Base-by-base conservation (phyloP, 2,888 invertebrate genomes). In the Nemurella pictetii region DNA sequence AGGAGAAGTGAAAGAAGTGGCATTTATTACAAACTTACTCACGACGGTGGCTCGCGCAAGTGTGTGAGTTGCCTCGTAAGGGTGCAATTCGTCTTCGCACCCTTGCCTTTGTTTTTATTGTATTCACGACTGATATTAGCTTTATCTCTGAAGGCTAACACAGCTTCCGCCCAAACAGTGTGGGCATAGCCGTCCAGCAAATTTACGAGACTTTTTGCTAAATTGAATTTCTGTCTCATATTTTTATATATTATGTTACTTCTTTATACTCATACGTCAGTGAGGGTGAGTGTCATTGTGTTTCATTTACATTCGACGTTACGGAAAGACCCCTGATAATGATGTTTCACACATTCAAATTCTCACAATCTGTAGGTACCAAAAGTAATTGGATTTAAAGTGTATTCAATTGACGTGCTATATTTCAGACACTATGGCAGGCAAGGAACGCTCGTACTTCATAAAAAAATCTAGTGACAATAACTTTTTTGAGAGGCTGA, bases 31-130 rank as follows among this genome's bases (percentile, higher is more conserved):
- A 20, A 55, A 55, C 55, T 55, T 2, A 15, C 55, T 75, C 75
- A 27, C 25, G 26, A n/a, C 25, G 75, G 15, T 75, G 75, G 28
- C 9, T 75, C 26, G 12, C 20, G 12, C 27, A 12, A 36, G 20
- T 75, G 20, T 73, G 4, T 20, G 55, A 12, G 3, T 55, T 55
- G 3, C 15, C 32, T 55, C 55, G 55, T 55, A 20, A 55, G 55
- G 55, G 55, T 55, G 55, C 55, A 28, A 75, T 26, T 75, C 28
- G 29, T 78, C 30, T 78, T 78, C 78, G 78, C 78, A 78, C 78
- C 78, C 78, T 78, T 78, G 30, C 30, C n/a, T 30, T n/a, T 78
- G 78, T 29, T 78, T 78, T 78, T 78, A 78, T 78, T 78, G 78
- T 78, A n/a, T 20, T 78, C 30, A 26, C 26, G 75, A 28, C 28